Conservation (phyloP, 2,888 invertebrate species). For the Lepeophtheirus nordmannii region DNA sequence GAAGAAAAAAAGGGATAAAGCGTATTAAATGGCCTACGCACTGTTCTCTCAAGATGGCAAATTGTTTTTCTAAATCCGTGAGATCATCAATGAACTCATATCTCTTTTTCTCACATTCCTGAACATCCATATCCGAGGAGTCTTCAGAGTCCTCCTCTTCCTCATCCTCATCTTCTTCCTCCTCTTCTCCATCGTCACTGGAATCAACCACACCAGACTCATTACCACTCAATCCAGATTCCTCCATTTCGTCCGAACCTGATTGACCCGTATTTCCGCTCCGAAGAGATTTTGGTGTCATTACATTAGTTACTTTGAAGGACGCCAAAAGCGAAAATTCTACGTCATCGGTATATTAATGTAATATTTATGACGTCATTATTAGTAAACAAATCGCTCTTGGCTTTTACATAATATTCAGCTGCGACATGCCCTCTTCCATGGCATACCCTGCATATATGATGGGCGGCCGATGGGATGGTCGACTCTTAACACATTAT, state of each 20-base stretch:
- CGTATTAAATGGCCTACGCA: conserved; percentile 35
- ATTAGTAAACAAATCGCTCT: no score
- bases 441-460: no score
- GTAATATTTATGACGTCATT: no score
- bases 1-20: background rate
- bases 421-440: no score
- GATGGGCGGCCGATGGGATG: no score
- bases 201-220: background rate
- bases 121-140: conserved; percentile 78
- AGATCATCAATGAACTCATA: conserved; percentile 70
- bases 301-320: background rate
- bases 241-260: background rate
- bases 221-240: conserved; percentile 10
- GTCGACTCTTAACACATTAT: no score
- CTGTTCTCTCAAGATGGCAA: conserved; percentile 68
- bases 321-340: no score
- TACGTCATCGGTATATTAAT: no score
- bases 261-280: background rate
- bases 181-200: conserved; percentile 2
- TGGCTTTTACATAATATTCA: no score
- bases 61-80: conserved; percentile 74
- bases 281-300: background rate
- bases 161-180: conserved; percentile 15
- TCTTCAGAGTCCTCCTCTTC: conserved; percentile 18
- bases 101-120: conserved; percentile 67